Percentiles rank a stretch among this genome's conserved stretches.
Conservation (phyloP, 2,797 vertebrate genomes). For the Myoxocephalus aenaeus region DNA sequence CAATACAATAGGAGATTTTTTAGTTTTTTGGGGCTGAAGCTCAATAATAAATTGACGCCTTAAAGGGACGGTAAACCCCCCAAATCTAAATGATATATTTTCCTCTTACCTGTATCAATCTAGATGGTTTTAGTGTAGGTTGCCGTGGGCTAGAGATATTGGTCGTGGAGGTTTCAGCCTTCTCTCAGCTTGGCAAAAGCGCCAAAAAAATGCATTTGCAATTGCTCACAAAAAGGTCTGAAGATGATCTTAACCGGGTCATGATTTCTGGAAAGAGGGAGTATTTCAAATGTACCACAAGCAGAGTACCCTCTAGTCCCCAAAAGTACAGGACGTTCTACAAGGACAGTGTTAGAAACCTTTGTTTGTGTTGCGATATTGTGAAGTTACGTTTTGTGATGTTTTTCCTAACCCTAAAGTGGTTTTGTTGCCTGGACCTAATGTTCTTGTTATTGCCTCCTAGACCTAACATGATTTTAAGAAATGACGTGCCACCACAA, state of each 20-base stretch:
- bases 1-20: neutral
- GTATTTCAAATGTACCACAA: neutral
- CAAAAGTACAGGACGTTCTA: neutral
- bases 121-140: neutral
- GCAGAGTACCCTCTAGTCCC: neutral
- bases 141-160: neutral
- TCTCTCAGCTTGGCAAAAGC: neutral
- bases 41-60: neutral
- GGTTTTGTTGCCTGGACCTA: neutral
- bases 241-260: neutral
- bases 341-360: neutral
- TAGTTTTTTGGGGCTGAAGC: neutral
- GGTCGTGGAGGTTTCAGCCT: neutral
- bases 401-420: neutral
- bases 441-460: no score
- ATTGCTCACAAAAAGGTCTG: neutral
- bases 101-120: neutral
- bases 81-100: neutral
- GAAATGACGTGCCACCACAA: no score
- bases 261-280: neutral
- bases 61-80: neutral
- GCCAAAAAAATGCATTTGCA: neutral
- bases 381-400: neutral
- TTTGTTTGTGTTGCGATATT: neutral
- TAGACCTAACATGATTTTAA: no score